These are phyloP conservation scores for Cacoxenus indagator DNA, from an alignment of 2,888 invertebrate genomes.

Conservation along the genomic window DNA sequence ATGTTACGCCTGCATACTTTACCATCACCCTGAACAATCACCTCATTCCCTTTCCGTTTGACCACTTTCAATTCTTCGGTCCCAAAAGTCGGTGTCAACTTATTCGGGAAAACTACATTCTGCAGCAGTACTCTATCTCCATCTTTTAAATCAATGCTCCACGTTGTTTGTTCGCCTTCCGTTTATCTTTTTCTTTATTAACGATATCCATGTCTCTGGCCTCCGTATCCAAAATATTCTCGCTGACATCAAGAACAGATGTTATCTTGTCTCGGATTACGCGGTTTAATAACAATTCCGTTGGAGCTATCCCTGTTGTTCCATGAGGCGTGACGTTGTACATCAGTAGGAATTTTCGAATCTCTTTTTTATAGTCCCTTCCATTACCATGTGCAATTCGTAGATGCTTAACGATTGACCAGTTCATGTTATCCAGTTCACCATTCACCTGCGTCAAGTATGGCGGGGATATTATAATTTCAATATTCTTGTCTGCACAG, in stretches of 20 bases:
- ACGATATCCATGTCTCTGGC: neutral
- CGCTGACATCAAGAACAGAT: neutral
- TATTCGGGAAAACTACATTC: no score
- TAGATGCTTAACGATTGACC: no score
- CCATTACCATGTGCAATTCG: slow-evolving; percentile 32
- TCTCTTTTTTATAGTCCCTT: slow-evolving; percentile 27
- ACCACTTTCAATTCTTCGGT: slow-evolving; percentile 10
- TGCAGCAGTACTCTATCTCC: no score
- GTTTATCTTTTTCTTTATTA: slow-evolving; percentile 22
- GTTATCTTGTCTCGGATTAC: slow-evolving; percentile 19
- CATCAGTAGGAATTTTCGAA: slow-evolving; percentile 11
- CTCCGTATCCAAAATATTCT: neutral
- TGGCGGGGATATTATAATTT: slow-evolving; percentile 35
- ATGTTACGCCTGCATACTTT: slow-evolving; percentile 15
- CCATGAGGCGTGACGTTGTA: slow-evolving; percentile 31
- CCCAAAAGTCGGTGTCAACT: no score
- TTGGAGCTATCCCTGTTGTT: no score
- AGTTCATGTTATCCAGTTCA: slow-evolving; percentile 26
- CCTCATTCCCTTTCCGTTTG: slow-evolving; percentile 17
- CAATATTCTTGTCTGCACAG: slow-evolving; percentile 34
- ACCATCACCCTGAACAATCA: slow-evolving; percentile 9
- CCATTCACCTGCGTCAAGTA: slow-evolving; percentile 34
- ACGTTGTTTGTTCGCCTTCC: slow-evolving; percentile 14
- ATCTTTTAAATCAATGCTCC: slow-evolving; percentile 19
- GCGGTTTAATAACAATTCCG: slow-evolving; percentile 23